phyloP scores from a whole-genome alignment of 2,888 invertebrate species.

The Phanerotoma sp. region DNA sequence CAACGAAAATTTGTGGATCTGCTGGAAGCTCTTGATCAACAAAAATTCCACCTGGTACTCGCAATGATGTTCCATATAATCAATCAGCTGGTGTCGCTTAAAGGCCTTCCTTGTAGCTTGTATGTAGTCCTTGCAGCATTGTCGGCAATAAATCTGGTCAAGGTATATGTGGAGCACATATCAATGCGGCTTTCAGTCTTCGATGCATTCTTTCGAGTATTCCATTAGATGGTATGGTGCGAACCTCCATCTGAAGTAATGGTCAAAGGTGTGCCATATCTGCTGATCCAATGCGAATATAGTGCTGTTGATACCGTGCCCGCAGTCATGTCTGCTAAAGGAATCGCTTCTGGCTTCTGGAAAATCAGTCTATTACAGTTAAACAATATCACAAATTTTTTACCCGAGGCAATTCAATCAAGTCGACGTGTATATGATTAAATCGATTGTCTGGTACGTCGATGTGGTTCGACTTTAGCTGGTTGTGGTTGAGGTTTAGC shows the following conservation, averaged over 20 bases:
- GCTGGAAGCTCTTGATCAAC: background rate
- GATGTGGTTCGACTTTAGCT: slow-evolving; percentile 30
- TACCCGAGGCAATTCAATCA: slow-evolving; percentile 20
- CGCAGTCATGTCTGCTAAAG: slow-evolving; percentile 40
- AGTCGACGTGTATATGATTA: slow-evolving; percentile 12
- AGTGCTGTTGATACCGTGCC: slow-evolving; percentile 38
- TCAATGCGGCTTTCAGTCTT: slow-evolving; percentile 23
- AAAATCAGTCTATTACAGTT: slow-evolving; percentile 44
- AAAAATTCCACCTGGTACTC: slow-evolving; percentile 15
- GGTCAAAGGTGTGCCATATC: slow-evolving; percentile 39
- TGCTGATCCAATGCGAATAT: slow-evolving; percentile 37
- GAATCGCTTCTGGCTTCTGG: slow-evolving; percentile 44
- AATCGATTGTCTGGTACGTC: background rate
- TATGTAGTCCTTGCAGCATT: slow-evolving; percentile 9
- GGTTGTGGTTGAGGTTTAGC: slow-evolving; percentile 40
- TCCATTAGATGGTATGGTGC: too few relatives aligned
- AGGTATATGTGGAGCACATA: slow-evolving; percentile 11
- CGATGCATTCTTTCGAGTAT: slow-evolving; percentile 32
- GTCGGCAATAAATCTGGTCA: slow-evolving; percentile 14
- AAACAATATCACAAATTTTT: slow-evolving; percentile 43
- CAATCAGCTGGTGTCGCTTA: slow-evolving; percentile 6
- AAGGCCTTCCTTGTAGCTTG: slow-evolving; percentile 1
- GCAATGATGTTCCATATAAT: background rate
- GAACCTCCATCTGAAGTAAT: slow-evolving; percentile 42
- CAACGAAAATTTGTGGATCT: background rate